Evolutionary conservation across 2,113 vertebrate genomes (phyloP).

Genomic region (Himantopus leucocephalus): DNA sequence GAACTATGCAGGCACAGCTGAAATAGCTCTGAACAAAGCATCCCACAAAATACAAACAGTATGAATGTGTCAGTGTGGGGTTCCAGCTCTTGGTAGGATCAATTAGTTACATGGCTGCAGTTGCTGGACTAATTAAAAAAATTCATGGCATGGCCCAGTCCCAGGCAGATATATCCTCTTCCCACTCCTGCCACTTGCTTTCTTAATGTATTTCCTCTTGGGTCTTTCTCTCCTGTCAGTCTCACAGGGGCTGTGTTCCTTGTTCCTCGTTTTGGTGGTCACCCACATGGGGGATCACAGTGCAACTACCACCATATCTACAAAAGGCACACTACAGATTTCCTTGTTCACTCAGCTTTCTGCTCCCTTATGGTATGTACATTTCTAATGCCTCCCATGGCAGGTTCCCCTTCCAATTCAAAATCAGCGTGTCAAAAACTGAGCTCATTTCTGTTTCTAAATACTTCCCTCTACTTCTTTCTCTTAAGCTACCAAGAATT

Average conservation of each 20-base stretch:
- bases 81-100: not conserved
- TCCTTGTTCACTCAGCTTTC: not conserved
- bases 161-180: not conserved
- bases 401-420: not conserved
- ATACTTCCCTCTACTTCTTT: not conserved
- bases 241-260: not conserved
- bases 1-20: not conserved
- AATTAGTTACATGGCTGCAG: not conserved
- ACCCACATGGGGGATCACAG: not conserved
- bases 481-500: not conserved
- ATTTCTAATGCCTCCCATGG: not conserved
- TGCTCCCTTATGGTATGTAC: not conserved
- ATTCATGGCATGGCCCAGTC: fast-evolving
- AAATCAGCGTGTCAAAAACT: not conserved
- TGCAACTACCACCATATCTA: not conserved
- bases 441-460: not conserved
- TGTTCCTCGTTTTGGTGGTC: not conserved
- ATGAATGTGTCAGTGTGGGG: not conserved
- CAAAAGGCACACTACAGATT: not conserved
- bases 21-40: not conserved
- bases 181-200: not conserved
- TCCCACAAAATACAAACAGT: not conserved
- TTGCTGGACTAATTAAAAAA: not conserved
- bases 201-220: not conserved
- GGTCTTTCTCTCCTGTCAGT: not conserved